These are phyloP conservation scores for Tipula unca DNA, from an alignment of 2,888 invertebrate species.

Conservation along the genomic window DNA sequence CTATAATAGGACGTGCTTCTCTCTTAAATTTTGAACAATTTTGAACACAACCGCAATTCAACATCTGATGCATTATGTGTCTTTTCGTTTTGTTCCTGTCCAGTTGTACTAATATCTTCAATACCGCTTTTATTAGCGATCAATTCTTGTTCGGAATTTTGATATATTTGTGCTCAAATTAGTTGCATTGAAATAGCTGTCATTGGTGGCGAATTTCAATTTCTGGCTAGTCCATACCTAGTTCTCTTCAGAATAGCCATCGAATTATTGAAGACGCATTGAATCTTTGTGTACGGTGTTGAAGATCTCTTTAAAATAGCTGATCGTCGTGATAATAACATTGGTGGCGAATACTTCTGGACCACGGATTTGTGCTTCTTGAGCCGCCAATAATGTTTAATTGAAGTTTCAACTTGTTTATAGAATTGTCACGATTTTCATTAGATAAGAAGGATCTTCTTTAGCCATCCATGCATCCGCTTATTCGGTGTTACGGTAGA, in stretches of 20 bases:
- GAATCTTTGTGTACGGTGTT: constrained; percentile 81
- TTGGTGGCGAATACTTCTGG: constrained; percentile 96
- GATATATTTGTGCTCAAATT: constrained; percentile 98
- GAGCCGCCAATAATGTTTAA: constrained; percentile 96
- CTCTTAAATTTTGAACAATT: constrained; percentile 98
- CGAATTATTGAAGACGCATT: constrained; percentile 94
- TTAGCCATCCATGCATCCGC: constrained; percentile 99
- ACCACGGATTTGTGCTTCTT: constrained; percentile 98
- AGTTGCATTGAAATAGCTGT: constrained; percentile 93
- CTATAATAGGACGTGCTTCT: constrained; percentile 94
- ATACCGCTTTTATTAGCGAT: constrained; percentile 93
- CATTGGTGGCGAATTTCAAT: constrained; percentile 91
- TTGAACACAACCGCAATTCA: constrained; percentile 93
- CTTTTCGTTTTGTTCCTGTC: constrained; percentile 75
- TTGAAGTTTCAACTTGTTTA: constrained; percentile 95
- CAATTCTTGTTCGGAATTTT: constrained; percentile 96
- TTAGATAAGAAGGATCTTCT: constrained; percentile 98
- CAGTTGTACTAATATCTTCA: constrained; percentile 86
- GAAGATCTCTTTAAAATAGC: constrained; percentile 85
- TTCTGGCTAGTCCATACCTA: constrained; percentile 99
- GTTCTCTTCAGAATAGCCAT: constrained; percentile 97
- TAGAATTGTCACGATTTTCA: constrained; percentile 94
- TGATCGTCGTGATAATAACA: constrained; percentile 78
- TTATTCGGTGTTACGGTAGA: constrained; percentile 97
- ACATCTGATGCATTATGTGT: constrained; percentile 87